Percentiles rank a stretch among this genome's conserved stretches.
These are phyloP conservation scores for Nycticebus coucang DNA, from an alignment of 2,113 vertebrate genomes.

Conservation along the genomic window DNA sequence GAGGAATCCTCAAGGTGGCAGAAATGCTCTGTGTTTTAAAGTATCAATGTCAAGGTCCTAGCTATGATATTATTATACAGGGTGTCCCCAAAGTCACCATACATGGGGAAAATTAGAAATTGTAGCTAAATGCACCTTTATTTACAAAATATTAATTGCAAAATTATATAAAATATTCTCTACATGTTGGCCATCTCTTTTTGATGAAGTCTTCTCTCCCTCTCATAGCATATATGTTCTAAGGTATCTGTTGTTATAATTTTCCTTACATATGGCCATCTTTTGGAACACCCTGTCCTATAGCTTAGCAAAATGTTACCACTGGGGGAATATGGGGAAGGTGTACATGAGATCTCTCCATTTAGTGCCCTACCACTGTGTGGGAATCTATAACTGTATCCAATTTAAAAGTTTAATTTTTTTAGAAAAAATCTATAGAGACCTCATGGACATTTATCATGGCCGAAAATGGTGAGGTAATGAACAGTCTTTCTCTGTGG, in stretches of 20 bases:
- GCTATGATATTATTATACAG: neutral
- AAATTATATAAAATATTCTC: too few species aligned
- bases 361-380: neutral
- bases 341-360: neutral
- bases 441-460: neutral
- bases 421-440: neutral
- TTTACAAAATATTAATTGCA: too few species aligned
- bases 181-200: too few species aligned
- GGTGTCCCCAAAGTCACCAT: too few species aligned
- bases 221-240: too few species aligned
- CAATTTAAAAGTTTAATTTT: neutral
- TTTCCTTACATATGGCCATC: too few species aligned
- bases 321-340: neutral
- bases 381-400: neutral
- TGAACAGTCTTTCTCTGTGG: neutral
- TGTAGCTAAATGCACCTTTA: too few species aligned
- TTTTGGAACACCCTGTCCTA: too few species aligned
- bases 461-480: neutral
- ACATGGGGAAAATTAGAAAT: too few species aligned
- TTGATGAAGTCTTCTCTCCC: too few species aligned
- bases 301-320: neutral
- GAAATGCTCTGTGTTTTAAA: neutral
- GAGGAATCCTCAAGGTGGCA: rapidly evolving
- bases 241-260: too few species aligned
- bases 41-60: rapidly evolving